Conservation (phyloP, 2,888 invertebrate genomes). For the Andrena praecox region DNA sequence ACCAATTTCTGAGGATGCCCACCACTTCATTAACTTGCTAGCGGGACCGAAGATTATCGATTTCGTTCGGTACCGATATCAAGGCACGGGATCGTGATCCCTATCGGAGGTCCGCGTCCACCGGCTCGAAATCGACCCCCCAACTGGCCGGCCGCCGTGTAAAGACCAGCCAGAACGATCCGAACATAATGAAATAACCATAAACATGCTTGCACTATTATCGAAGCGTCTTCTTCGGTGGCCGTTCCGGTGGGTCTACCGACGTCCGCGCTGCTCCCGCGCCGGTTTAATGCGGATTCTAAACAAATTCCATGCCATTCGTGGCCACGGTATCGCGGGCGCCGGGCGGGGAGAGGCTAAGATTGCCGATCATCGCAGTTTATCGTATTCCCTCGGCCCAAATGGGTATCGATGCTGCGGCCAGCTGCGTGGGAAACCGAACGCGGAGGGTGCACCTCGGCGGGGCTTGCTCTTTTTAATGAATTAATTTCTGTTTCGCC, state of each 20-base stretch:
- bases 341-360: slow-evolving; percentile 25
- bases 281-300: slow-evolving; percentile 41
- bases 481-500: slow-evolving; percentile 40
- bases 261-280: not conserved
- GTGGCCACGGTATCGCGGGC: slow-evolving; percentile 15
- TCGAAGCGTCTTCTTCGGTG: slow-evolving; percentile 64
- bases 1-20: slow-evolving; percentile 56
- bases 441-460: not conserved
- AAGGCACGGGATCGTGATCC: slow-evolving; percentile 70
- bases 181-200: slow-evolving; percentile 73
- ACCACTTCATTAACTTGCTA: slow-evolving; percentile 76
- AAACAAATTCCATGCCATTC: slow-evolving; percentile 58
- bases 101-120: slow-evolving; percentile 66
- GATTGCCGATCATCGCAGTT: slow-evolving; percentile 19
- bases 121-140: slow-evolving; percentile 61
- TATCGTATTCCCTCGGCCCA: slow-evolving; percentile 9
- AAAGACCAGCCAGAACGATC: slow-evolving; percentile 54
- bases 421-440: slow-evolving; percentile 42
- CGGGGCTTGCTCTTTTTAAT: slow-evolving; percentile 42
- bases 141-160: slow-evolving; percentile 50
- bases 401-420: slow-evolving; percentile 31
- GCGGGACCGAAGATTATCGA: slow-evolving; percentile 78
- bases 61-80: slow-evolving; percentile 75
- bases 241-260: slow-evolving; percentile 16
- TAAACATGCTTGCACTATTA: slow-evolving; percentile 73